Evolutionary conservation across 2,113 vertebrate genomes (phyloP).

Genomic region (Poecile atricapillus): DNA sequence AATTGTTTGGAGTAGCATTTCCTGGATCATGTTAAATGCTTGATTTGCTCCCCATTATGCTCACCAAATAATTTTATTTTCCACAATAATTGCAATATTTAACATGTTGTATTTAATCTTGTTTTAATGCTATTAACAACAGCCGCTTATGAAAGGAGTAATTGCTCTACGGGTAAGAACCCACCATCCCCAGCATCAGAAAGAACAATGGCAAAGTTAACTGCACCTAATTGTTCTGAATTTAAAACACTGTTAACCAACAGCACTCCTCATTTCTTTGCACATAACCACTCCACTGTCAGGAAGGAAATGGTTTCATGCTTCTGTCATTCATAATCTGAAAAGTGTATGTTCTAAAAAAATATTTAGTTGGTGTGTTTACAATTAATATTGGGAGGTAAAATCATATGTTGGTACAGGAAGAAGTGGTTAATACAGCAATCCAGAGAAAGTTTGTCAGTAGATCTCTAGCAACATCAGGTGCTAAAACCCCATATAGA

Average conservation of each 20-base stretch:
- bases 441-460: background rate
- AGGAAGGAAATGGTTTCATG: slow-evolving; percentile 54
- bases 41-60: slow-evolving; percentile 82
- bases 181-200: slow-evolving; percentile 57
- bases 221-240: slow-evolving; percentile 68
- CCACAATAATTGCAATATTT: slow-evolving; percentile 85
- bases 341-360: slow-evolving; percentile 32
- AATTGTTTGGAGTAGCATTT: slow-evolving; percentile 86
- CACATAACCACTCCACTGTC: slow-evolving; percentile 35
- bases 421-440: background rate
- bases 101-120: slow-evolving; percentile 82
- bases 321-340: slow-evolving; percentile 55
- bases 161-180: slow-evolving; percentile 61
- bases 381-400: background rate
- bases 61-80: slow-evolving; percentile 86
- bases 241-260: slow-evolving; percentile 67
- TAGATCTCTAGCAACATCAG: background rate
- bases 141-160: slow-evolving; percentile 71
- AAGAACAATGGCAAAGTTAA: slow-evolving; percentile 71
- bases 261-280: slow-evolving; percentile 56
- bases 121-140: slow-evolving; percentile 81
- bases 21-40: slow-evolving; percentile 86
- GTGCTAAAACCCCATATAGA: background rate
- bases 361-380: background rate
- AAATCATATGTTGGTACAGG: background rate